Evolutionary conservation across 2,113 vertebrate species (phyloP).

Genomic region (Chaetodon auriga): DNA sequence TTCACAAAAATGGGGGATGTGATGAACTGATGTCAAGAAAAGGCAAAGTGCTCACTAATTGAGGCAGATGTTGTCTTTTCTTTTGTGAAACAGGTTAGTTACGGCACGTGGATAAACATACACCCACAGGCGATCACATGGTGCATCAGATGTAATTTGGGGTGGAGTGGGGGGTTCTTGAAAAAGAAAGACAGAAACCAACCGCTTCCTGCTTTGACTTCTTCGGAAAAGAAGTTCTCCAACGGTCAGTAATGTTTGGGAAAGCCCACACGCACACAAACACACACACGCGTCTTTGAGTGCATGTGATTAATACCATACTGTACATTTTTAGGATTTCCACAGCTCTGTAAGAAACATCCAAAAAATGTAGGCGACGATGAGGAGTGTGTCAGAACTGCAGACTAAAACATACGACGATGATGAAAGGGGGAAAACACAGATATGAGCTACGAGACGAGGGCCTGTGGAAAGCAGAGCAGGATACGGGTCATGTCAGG

Average conservation of each 20-base stretch:
- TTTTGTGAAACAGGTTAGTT: constrained; percentile 8
- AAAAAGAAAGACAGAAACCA: constrained; percentile 55
- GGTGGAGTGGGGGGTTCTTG: constrained; percentile 32
- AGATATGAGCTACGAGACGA: constrained; percentile 22
- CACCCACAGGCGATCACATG: constrained; percentile 45
- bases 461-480: constrained; percentile 29
- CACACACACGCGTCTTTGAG: neutral
- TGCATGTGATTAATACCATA: constrained; percentile 14
- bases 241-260: constrained; percentile 46
- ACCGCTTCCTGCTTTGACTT: constrained; percentile 74
- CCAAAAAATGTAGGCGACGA: neutral
- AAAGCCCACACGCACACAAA: constrained; percentile 40
- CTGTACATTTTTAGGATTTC: constrained; percentile 2
- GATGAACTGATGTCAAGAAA: constrained; percentile 1
- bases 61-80: neutral
- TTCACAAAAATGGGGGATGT: constrained; percentile 1
- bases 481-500: constrained; percentile 65
- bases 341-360: constrained; percentile 28
- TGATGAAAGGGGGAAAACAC: neutral
- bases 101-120: neutral
- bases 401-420: constrained; percentile 1
- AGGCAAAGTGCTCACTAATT: constrained; percentile 9
- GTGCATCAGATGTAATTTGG: constrained; percentile 33
- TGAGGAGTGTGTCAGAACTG: neutral
- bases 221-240: constrained; percentile 42